phyloP scores from a whole-genome alignment of 2,888 invertebrate species.

The Ganaspis brasiliensis region DNA sequence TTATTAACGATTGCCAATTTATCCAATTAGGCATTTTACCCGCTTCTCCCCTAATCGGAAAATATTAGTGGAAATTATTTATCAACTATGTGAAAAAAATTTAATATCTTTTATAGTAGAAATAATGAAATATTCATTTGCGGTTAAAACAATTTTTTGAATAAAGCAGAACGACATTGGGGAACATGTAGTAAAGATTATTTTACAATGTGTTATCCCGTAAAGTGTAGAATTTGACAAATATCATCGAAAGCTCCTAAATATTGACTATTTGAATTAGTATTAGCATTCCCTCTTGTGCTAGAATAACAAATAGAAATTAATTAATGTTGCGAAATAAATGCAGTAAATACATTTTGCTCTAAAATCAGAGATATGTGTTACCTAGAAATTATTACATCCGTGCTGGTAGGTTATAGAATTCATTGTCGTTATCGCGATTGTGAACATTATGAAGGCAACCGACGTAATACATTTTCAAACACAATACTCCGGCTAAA shows the following conservation, averaged over 20 bases:
- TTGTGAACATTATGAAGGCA: not conserved
- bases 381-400: slow-evolving; percentile 36
- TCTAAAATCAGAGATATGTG: slow-evolving; percentile 17
- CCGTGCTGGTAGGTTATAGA: slow-evolving; percentile 27
- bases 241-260: not conserved
- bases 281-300: not conserved
- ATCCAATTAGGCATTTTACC: no score
- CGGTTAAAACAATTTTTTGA: no score
- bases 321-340: slow-evolving; percentile 28
- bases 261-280: not conserved
- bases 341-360: slow-evolving; percentile 7
- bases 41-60: no score
- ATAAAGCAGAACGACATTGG: no score
- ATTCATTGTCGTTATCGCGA: slow-evolving; percentile 38
- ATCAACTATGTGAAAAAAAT: no score
- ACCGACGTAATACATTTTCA: slow-evolving; percentile 28
- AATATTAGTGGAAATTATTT: no score
- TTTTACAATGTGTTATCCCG: no score
- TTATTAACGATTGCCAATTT: no score
- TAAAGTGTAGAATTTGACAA: not conserved
- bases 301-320: not conserved
- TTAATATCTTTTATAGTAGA: no score
- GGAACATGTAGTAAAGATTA: no score
- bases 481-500: slow-evolving; percentile 5
- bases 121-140: no score